These are phyloP conservation scores for Subacronicta megacephala DNA, from an alignment of 2,888 invertebrate genomes.

Conservation along the genomic window DNA sequence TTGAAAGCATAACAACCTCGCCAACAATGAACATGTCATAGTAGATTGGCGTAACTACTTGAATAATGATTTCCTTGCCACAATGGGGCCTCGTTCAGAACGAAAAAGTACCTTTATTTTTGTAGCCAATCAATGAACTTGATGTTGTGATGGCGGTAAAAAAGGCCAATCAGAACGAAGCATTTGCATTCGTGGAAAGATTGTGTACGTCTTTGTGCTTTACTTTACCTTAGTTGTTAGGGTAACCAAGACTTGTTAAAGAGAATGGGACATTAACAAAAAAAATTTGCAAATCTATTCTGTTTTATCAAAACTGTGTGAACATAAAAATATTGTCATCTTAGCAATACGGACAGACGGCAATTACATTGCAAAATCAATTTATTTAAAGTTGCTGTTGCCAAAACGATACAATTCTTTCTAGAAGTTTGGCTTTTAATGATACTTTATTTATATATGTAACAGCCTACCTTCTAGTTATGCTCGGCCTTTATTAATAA, in stretches of 20 bases:
- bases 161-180: conserved; percentile 53
- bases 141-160: conserved; percentile 47
- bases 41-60: conserved; percentile 78
- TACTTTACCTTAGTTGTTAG: conserved; percentile 28
- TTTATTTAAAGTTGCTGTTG: too few relatives aligned
- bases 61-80: conserved; percentile 84
- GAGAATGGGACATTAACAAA: background rate
- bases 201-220: conserved; percentile 29
- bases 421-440: too few relatives aligned
- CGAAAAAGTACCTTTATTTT: conserved; percentile 61
- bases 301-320: too few relatives aligned
- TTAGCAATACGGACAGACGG: too few relatives aligned
- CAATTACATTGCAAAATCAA: too few relatives aligned
- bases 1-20: conserved; percentile 29
- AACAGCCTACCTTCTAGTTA: background rate
- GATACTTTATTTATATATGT: too few relatives aligned
- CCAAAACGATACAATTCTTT: too few relatives aligned
- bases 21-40: conserved; percentile 81
- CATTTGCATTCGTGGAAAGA: conserved; percentile 55
- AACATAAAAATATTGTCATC: too few relatives aligned
- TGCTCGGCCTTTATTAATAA: conserved; percentile 7
- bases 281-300: too few relatives aligned
- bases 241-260: conserved; percentile 18
- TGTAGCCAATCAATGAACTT: conserved; percentile 48
- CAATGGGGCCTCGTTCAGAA: conserved; percentile 63